phyloP scores from a whole-genome alignment of 1,140 invertebrate genomes.

The Drosophila parvula region DNA sequence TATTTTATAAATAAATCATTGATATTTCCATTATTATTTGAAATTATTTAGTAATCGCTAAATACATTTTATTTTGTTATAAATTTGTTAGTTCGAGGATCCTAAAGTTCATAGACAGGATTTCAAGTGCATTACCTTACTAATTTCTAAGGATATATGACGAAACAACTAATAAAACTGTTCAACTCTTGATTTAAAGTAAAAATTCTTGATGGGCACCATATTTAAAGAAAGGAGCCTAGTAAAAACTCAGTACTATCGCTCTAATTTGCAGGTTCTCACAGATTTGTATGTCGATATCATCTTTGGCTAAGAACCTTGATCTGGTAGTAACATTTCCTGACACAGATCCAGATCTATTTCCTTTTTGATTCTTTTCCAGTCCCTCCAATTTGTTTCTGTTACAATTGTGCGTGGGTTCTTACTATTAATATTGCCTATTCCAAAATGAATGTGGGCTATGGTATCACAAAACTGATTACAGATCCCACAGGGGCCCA shows the following conservation, averaged over 20 bases:
- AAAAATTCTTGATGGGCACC: background rate
- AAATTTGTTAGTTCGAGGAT: background rate
- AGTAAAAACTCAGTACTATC: background rate
- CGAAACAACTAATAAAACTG: background rate
- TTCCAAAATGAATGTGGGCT: background rate
- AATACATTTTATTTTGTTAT: background rate
- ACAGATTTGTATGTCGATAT: constrained; percentile 88
- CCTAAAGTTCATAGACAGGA: background rate
- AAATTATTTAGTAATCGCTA: background rate
- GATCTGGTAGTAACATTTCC: constrained; percentile 5
- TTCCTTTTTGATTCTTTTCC: constrained; percentile 2
- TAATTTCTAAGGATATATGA: background rate
- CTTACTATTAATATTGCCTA: background rate
- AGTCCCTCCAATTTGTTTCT: background rate
- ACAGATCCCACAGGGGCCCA: constrained; percentile 25
- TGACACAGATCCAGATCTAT: constrained; percentile 13
- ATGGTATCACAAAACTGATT: constrained; percentile 33
- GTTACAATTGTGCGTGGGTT: background rate
- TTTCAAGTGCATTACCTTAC: no score
- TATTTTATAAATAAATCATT: background rate
- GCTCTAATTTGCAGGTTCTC: background rate
- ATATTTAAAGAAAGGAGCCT: background rate
- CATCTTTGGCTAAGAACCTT: constrained; percentile 91
- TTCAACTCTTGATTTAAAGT: no score
- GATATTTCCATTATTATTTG: no score